phyloP scores from a whole-genome alignment of 2,113 vertebrate species.

The Cygnus buccinator region DNA sequence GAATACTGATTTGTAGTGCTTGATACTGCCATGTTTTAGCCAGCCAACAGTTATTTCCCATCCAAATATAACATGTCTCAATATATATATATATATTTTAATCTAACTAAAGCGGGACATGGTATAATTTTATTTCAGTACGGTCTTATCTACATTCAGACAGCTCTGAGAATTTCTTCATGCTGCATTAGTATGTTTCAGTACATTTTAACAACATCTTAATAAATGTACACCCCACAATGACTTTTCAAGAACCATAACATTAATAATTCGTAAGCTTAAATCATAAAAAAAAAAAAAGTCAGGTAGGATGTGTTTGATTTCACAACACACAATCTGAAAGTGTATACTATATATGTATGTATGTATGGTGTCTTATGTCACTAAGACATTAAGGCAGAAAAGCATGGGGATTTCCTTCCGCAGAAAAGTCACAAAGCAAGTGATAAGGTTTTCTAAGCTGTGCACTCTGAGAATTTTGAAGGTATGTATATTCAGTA shows the following conservation, averaged over 20 bases:
- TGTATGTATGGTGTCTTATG: neutral
- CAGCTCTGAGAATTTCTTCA: slow-evolving; percentile 39
- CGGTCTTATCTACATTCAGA: slow-evolving; percentile 41
- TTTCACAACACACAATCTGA: neutral
- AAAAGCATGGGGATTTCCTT: neutral
- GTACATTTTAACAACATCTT: slow-evolving; percentile 34
- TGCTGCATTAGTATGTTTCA: slow-evolving; percentile 37
- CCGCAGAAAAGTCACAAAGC: neutral
- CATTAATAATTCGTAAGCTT: slow-evolving; percentile 37
- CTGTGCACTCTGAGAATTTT: neutral
- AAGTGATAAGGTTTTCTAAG: neutral
- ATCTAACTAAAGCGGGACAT: neutral
- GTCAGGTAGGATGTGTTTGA: neutral
- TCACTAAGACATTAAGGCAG: neutral
- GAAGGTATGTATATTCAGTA: accelerated
- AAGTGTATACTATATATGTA: neutral
- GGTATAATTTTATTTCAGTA: slow-evolving; percentile 46
- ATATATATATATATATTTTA: neutral
- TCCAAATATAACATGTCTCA: slow-evolving; percentile 1
- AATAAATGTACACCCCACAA: slow-evolving; percentile 10
- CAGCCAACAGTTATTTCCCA: neutral
- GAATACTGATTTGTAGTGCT: neutral
- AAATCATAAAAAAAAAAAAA: neutral
- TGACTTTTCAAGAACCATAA: slow-evolving; percentile 33
- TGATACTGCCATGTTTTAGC: neutral